phyloP scores from a whole-genome alignment of 2,888 invertebrate species.

The Tupiocoris notatus region DNA sequence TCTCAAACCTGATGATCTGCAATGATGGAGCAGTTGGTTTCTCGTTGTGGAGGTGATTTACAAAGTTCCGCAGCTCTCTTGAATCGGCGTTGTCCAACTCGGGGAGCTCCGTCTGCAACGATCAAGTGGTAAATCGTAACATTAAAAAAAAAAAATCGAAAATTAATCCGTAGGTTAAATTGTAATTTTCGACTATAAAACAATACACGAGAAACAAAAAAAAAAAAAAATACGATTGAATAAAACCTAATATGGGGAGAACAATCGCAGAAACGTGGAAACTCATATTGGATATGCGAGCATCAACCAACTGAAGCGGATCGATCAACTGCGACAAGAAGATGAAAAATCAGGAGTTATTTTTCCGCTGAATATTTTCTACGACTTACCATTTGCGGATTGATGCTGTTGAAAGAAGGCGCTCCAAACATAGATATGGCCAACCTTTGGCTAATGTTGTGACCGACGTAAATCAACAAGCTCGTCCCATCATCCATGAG shows the following conservation, averaged over 20 bases:
- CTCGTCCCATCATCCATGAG: slow-evolving; percentile 82
- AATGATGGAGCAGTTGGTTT: slow-evolving; percentile 77
- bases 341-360: no score
- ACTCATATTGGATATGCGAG: no score
- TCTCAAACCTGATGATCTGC: slow-evolving; percentile 82
- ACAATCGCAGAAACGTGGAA: no score
- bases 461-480: slow-evolving; percentile 81
- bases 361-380: no score
- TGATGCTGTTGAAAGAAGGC: slow-evolving; percentile 60
- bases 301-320: neutral
- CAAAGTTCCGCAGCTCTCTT: slow-evolving; percentile 72
- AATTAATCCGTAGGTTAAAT: neutral
- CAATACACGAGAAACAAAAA: no score
- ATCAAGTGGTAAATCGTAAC: no score
- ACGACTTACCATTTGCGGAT: slow-evolving; percentile 43
- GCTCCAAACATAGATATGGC: slow-evolving; percentile 78
- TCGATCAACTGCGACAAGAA: no score
- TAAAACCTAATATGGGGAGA: neutral
- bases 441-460: slow-evolving; percentile 71
- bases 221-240: neutral
- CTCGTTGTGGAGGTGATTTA: slow-evolving; percentile 79
- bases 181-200: neutral
- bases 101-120: slow-evolving; percentile 72
- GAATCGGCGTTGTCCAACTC: slow-evolving; percentile 71
- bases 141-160: no score